phyloP scores from a whole-genome alignment of 1,140 invertebrate species.

The Stegodyphus dumicola region DNA sequence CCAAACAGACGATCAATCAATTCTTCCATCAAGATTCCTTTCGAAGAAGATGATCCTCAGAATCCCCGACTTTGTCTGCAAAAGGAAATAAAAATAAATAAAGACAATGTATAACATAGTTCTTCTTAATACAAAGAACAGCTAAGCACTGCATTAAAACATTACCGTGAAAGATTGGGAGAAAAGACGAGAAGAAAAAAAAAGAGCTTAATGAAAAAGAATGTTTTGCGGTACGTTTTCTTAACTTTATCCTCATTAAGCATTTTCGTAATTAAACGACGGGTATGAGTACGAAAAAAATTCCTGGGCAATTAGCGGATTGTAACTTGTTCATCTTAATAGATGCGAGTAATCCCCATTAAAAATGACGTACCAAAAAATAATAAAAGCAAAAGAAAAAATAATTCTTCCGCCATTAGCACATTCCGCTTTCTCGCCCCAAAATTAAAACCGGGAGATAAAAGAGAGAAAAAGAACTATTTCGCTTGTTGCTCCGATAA shows the following conservation, averaged over 20 bases:
- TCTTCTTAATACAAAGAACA: neutral
- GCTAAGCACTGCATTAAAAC: slow-evolving; percentile 3
- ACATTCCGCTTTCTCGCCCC: slow-evolving; percentile 28
- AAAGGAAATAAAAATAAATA: neutral
- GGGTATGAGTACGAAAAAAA: slow-evolving; percentile 28
- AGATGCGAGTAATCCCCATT: slow-evolving; percentile 60
- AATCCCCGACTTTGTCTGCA: too few relatives aligned
- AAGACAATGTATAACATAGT: neutral
- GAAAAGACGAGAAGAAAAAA: neutral
- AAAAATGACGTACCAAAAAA: slow-evolving; percentile 52
- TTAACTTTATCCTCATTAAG: slow-evolving; percentile 50
- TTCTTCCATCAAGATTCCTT: too few relatives aligned
- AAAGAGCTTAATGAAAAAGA: slow-evolving; percentile 3
- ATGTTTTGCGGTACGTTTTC: slow-evolving; percentile 23
- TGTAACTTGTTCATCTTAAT: slow-evolving; percentile 57
- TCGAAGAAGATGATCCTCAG: too few relatives aligned
- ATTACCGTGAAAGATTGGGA: slow-evolving; percentile 5
- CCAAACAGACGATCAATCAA: too few relatives aligned
- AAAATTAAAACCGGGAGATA: slow-evolving; percentile 53
- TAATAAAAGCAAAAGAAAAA: slow-evolving; percentile 11
- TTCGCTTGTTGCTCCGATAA: slow-evolving; percentile 33
- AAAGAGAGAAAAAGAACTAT: slow-evolving; percentile 20
- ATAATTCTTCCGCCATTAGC: slow-evolving; percentile 2
- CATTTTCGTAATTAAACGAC: slow-evolving; percentile 54
- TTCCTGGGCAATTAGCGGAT: slow-evolving; percentile 44